Percentiles rank a stretch among this genome's conserved stretches.
These are phyloP conservation scores for Gallinago jamesoni DNA, from an alignment of 2,113 vertebrate species.

Conservation along the genomic window DNA sequence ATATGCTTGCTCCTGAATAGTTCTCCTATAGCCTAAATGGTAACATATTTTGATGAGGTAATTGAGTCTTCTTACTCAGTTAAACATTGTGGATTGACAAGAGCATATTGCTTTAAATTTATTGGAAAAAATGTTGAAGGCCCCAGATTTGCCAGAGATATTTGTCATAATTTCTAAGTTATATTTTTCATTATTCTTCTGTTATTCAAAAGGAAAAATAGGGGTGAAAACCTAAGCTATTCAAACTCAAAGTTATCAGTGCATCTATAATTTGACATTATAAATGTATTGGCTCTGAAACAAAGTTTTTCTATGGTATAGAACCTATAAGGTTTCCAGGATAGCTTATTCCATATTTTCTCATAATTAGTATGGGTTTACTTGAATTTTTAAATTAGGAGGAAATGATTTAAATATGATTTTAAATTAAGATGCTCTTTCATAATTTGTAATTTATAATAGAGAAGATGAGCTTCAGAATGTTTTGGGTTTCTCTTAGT, in stretches of 20 bases:
- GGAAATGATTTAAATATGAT: background rate
- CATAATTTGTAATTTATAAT: background rate
- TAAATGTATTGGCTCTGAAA: conserved; percentile 21
- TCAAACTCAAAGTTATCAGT: background rate
- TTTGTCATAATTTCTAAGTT: background rate
- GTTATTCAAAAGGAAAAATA: conserved; percentile 3
- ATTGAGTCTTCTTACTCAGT: background rate
- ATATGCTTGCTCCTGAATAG: background rate
- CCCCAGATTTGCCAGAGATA: background rate
- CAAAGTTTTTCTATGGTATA: background rate
- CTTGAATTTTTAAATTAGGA: background rate
- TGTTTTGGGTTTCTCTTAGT: background rate
- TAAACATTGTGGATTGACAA: background rate
- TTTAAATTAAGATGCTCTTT: background rate
- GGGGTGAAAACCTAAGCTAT: conserved; percentile 17
- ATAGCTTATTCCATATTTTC: background rate
- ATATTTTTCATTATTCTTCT: background rate
- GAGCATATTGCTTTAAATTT: background rate
- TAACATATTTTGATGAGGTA: background rate
- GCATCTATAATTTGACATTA: background rate
- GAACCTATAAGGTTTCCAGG: background rate
- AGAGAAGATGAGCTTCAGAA: background rate
- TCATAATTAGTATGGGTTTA: background rate
- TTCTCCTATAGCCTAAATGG: background rate
- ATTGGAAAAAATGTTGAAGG: background rate